Evolutionary conservation across 2,113 vertebrate species (phyloP).

Genomic region (Uropsilus gracilis): DNA sequence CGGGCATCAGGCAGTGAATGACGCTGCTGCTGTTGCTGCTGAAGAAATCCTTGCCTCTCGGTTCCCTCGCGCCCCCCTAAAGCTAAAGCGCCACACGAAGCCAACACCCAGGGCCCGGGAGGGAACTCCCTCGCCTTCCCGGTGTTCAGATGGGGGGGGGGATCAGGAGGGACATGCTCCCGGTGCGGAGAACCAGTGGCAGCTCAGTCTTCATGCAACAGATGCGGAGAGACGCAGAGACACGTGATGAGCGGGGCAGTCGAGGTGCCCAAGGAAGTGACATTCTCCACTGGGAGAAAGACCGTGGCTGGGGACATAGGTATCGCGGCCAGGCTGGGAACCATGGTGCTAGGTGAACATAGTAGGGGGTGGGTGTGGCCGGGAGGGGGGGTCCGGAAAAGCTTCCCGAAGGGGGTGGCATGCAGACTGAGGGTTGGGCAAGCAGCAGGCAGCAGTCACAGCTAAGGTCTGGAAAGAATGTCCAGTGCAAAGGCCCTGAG

Average conservation of each 20-base stretch:
- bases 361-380: not conserved
- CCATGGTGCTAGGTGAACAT: fast-evolving
- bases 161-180: not conserved
- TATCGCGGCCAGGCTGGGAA: not conserved
- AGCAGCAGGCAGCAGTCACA: not conserved
- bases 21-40: too few species aligned
- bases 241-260: not conserved
- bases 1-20: not conserved
- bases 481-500: not conserved
- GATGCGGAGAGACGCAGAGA: not conserved
- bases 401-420: not conserved
- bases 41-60: not conserved
- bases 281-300: too few species aligned
- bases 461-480: not conserved
- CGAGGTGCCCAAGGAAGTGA: fast-evolving
- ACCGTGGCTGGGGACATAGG: not conserved
- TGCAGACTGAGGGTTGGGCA: not conserved
- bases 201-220: not conserved
- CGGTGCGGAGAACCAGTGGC: not conserved
- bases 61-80: too few species aligned
- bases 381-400: too few species aligned
- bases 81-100: not conserved
- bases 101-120: not conserved
- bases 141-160: not conserved
- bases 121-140: not conserved